Evolutionary conservation across 2,113 vertebrate species (phyloP).

Genomic region (Clarias gariepinus): DNA sequence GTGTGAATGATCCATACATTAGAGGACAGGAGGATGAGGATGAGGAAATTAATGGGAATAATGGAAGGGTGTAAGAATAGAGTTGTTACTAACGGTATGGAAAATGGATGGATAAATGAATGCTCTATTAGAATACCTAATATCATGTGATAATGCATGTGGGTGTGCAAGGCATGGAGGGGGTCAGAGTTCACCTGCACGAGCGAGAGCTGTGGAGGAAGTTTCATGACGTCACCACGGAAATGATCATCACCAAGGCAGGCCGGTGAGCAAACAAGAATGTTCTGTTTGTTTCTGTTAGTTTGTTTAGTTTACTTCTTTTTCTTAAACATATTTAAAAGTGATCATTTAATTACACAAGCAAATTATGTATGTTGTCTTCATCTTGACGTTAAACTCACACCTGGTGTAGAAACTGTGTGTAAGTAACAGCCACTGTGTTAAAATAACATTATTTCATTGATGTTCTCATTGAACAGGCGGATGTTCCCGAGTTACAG

Average conservation of each 20-base stretch:
- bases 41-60: too few relatives aligned
- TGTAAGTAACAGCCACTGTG: not conserved
- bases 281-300: not conserved
- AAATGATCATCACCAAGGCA: constrained; percentile 97
- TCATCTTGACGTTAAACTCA: not conserved
- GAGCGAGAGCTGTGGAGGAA: constrained; percentile 93
- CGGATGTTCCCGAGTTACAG: constrained; percentile 99
- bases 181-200: constrained; percentile 92
- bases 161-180: constrained; percentile 85
- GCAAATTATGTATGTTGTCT: not conserved
- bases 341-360: not conserved
- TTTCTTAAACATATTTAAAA: not conserved
- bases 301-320: not conserved
- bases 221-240: constrained; percentile 95
- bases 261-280: constrained; percentile 78
- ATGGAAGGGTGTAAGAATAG: too few relatives aligned
- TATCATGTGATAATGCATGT: not conserved
- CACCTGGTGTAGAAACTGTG: not conserved
- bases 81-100: too few relatives aligned
- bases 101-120: too few relatives aligned
- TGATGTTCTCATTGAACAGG: constrained; percentile 63
- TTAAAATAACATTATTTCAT: not conserved
- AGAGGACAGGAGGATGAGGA: too few relatives aligned
- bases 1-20: too few relatives aligned
- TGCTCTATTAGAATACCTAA: not conserved